Conservation (phyloP, 2,113 vertebrate genomes). For the Mobula hypostoma region DNA sequence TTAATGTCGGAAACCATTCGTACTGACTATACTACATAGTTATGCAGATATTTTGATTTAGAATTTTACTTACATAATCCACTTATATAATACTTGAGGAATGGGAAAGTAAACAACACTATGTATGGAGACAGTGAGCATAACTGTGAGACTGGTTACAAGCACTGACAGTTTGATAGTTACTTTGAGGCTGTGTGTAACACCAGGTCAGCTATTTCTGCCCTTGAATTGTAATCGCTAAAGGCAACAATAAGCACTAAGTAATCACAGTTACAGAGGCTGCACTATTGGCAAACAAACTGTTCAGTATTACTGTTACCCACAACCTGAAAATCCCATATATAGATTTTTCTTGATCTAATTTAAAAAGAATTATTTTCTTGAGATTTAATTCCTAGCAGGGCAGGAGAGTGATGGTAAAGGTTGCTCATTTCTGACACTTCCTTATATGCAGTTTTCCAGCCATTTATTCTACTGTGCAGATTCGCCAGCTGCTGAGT, state of each 20-base stretch:
- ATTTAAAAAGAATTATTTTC: not conserved
- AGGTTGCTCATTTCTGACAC: not conserved
- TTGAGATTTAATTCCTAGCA: not conserved
- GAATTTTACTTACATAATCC: not conserved
- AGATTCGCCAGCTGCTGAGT: not conserved
- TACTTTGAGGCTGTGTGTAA: not conserved
- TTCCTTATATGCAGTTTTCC: not conserved
- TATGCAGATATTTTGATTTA: not conserved
- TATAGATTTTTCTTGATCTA: not conserved
- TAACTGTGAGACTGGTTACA: not conserved
- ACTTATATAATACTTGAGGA: not conserved
- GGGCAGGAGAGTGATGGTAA: not conserved
- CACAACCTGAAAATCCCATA: not conserved
- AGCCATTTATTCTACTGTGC: not conserved
- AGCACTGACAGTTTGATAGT: constrained; percentile 14
- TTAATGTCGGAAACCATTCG: not conserved
- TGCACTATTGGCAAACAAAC: not conserved
- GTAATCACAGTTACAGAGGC: not conserved
- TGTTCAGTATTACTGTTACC: not conserved
- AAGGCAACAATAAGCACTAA: not conserved
- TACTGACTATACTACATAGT: not conserved
- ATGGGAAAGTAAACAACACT: not conserved
- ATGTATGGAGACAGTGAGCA: not conserved
- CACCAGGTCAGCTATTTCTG: not conserved
- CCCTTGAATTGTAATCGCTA: not conserved